These are phyloP conservation scores for Bergia puertoricense DNA, from an alignment of 92 coral and sea anemone genomes.

Conservation along the genomic window DNA sequence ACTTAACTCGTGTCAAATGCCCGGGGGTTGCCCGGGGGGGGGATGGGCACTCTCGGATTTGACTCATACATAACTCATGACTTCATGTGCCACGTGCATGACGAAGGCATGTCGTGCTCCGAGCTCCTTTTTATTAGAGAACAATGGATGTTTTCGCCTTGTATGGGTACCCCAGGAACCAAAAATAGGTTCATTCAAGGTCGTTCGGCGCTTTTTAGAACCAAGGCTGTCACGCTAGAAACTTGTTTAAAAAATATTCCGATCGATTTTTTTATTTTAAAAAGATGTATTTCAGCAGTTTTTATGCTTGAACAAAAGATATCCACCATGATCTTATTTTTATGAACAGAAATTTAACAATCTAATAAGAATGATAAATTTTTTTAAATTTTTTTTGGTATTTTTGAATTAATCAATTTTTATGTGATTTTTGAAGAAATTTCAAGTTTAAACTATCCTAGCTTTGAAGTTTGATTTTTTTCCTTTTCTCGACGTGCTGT, in stretches of 20 bases:
- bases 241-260: neutral
- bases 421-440: too few species aligned
- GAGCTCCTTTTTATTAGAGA: neutral
- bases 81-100: neutral
- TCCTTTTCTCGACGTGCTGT: too few species aligned
- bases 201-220: neutral
- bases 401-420: too few species aligned
- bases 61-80: too few species aligned
- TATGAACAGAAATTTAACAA: neutral
- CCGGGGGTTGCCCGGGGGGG: too few species aligned
- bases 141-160: slow-evolving; percentile 23
- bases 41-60: too few species aligned
- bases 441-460: too few species aligned
- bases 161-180: slow-evolving; percentile 10
- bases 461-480: too few species aligned
- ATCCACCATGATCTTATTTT: neutral
- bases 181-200: slow-evolving; percentile 20
- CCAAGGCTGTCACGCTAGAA: slow-evolving; percentile 12
- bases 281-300: neutral
- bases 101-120: too few species aligned
- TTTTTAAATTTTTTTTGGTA: too few species aligned
- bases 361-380: too few species aligned
- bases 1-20: too few species aligned
- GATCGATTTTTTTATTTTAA: neutral
- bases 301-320: neutral